Base-by-base conservation (phyloP, 2,797 vertebrate genomes). In the Pelodytes ibericus region DNA sequence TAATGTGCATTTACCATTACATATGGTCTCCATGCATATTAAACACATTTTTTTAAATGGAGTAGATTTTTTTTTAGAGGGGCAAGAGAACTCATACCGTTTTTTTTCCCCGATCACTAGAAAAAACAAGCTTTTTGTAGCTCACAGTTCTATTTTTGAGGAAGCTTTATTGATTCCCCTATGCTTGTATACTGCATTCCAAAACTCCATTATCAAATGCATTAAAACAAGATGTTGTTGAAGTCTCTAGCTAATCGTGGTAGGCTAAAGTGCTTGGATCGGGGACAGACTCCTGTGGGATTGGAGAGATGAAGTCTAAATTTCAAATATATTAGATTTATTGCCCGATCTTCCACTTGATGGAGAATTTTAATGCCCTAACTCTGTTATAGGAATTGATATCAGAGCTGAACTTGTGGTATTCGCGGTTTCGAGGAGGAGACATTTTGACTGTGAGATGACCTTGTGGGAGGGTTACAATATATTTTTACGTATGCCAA, bases 401-500 rank as follows among this genome's bases (percentile, higher is more conserved):
- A 72, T 61, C 20, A 18, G 51, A 59, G 27, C 31, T 25, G 30
- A 36, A 39, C 57, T 2, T 36, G 24, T 61, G 30, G 30, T 31
- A 29, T 67, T 20, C 6, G 64, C 3, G 76, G 71, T 62, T 69
- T 79, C 4, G 9, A 22, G 47, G 11, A 53, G 26, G 30, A 78
- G 53, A 59, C 56, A 31, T 72, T 56, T 72, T 68, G 76, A 63
- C 71, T 68, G 13, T 41, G 5, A 4, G 24, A 16, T 8, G 53
- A 31, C 33, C 39, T 24, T 9, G 15, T 51, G 16, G 62, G n/a
- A n/a, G 53, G 58, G 31, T 61, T 24, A 16, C 71, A 72, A 58
- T 29, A 20, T 56, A 16, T 62, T 39, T 49, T 66, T 58, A 22
- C 31, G 18, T 84, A 83, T 84, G 81, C 36, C 33, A 81, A 26